Percentiles rank a stretch among this genome's conserved stretches.
Evolutionary conservation across 53 echinoderm and acorn worm genomes (phyloP).

Genomic region (Mesocentrotus franciscanus): DNA sequence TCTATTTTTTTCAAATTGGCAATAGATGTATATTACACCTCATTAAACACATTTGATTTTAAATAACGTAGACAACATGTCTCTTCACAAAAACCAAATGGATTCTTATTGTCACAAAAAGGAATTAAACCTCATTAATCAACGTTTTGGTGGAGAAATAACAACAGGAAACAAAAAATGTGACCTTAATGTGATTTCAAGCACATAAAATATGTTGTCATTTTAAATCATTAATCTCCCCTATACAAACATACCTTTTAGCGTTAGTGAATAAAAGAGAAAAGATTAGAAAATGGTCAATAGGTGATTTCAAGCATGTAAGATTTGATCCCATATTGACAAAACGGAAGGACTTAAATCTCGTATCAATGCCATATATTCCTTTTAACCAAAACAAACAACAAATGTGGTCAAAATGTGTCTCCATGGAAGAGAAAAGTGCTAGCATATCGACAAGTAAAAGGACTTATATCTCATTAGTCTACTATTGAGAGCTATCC

Average conservation of each 20-base stretch:
- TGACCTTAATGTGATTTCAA: not conserved
- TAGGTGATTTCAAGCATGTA: slow-evolving; percentile 18
- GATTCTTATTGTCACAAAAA: not conserved
- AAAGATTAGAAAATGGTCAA: not conserved
- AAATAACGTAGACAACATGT: not conserved
- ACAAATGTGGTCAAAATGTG: not conserved
- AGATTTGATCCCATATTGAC: not conserved
- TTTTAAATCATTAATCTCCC: not conserved
- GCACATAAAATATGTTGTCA: not conserved
- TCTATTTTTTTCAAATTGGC: not conserved
- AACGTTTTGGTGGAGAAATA: not conserved
- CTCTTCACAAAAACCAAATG: not conserved
- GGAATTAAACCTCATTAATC: not conserved
- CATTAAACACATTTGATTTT: not conserved
- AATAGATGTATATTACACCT: not conserved
- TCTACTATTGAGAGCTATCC: not conserved
- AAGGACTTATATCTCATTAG: not conserved
- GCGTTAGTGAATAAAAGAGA: not conserved
- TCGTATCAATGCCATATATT: not conserved
- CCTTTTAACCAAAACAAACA: not conserved
- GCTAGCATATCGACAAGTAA: not conserved
- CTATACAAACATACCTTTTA: not conserved
- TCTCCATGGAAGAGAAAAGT: too few relatives aligned
- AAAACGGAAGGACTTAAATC: not conserved
- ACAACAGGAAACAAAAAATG: not conserved